Base-by-base conservation (phyloP, 1,140 invertebrate genomes). In the Andrena cerasifolii region DNA sequence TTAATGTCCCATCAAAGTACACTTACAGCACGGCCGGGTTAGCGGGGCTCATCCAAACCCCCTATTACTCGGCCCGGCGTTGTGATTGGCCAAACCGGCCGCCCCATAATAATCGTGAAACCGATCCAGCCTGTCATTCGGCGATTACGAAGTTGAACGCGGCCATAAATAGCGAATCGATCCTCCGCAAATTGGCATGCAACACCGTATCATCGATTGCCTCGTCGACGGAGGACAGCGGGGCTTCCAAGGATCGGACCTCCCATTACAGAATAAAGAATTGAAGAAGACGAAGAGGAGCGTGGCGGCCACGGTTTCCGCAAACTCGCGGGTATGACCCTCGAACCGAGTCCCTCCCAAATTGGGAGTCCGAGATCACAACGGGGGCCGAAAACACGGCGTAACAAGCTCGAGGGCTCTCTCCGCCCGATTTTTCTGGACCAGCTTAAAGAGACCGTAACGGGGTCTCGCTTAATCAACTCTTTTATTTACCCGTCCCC, bases 1-100 rank as follows among this genome's bases (percentile, higher is more conserved):
- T 77, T 77, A 77, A 70, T 77, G 67, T 26, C 43, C 56, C 75
- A 71, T 77, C 56, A 77, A 59, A 62, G 58, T 53, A 51, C 54
- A 70, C 49, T 70, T 77, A 70, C 66, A 43, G 18, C 43, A 47
- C 43, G 18, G 31, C n/a, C 12, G 24, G n/a, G 47, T 47, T 47
- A 33, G n/a, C 10, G 7, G 12, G 6, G 14, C 1, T 56, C 63
- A 56, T 21, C 61, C 14, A 43, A 75, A 28, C 56, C 65, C 74
- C 43, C 54, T 53, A 61, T 77, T 70, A 70, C 45, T 10, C 45
- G 28, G 40, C 36, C 14, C n/a, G 40, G 2, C 24, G 49, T 47
- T 21, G 16, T 33, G 73, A 76, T 68, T 76, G 73, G 31, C 24
- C 21, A 10, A 21, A 36, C 61, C 10, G 49, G 16, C 14, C 26